Base-by-base conservation (phyloP, 2,797 vertebrate genomes). In the Nyctibius grandis region DNA sequence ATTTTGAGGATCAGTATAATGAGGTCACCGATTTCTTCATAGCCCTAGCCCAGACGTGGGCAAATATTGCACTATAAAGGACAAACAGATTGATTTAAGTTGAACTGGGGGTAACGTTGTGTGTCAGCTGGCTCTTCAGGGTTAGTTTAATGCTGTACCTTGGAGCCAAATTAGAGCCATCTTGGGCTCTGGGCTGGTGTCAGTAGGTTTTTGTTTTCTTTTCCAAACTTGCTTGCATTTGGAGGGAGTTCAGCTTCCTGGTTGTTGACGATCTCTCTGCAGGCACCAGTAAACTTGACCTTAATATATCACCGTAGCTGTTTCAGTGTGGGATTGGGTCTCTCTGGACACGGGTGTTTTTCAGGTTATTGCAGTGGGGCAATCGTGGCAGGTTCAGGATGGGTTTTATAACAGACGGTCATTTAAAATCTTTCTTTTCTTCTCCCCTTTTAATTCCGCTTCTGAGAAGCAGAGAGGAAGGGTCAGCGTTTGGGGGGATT, bases 171-270 rank as follows among this genome's bases (percentile, higher is more conserved):
- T 57, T n/a, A 33, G 53, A 53, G 73, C 79, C 26, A 9, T 38
- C 60, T 34, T n/a, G n/a, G 38, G 42, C 60, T 60, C 28, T 18
- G 48, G 48, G 73, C 56, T 93, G 61, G 11, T 90, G 36, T 57
- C 72, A 50, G 73, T 26, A 21, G 48, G 48, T 11, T 77, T 85
- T 82, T 76, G 53, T 69, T 89, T 88, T 60, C 75, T 91, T 85
- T 95, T 94, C 88, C 48, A 72, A 68, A 56, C 94, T 91, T 90
- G 61, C 59, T 94, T 87, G 74, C 3, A 0, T 91, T 94, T 95
- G 84, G 70, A 96, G 63, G 36, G 45, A 60, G 79, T 89, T 89
- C 87, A 91, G 14, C 74, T 95, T 96, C 73, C 68, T 93, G 79
- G 16, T 69, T 78, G 73, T 16, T 92, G 74, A 57, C 90, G 23